These are phyloP conservation scores for Ectemnius lituratus DNA, from an alignment of 2,888 invertebrate genomes.

Conservation along the genomic window DNA sequence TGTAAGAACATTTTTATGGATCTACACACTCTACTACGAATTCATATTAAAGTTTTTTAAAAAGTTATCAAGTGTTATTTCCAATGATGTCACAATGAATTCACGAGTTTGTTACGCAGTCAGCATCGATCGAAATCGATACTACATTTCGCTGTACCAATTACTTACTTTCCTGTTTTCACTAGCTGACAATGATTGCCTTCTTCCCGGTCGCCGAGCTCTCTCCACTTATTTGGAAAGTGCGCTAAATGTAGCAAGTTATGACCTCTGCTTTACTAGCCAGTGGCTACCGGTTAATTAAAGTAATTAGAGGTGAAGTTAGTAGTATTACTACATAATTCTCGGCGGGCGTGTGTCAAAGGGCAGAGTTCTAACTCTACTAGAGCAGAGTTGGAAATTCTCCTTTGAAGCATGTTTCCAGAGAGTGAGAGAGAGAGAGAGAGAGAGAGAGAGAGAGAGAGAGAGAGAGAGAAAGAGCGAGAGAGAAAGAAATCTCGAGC, in stretches of 20 bases:
- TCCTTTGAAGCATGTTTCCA: neutral
- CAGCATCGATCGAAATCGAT: neutral
- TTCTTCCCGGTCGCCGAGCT: neutral
- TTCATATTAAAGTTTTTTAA: too few relatives aligned
- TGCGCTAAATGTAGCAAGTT: conserved; percentile 1
- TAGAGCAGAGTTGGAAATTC: neutral
- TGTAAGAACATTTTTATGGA: conserved; percentile 4
- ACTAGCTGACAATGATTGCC: neutral
- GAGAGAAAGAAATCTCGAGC: neutral
- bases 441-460: neutral
- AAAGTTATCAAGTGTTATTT: neutral
- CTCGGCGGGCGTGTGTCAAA: neutral
- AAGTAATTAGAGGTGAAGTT: neutral
- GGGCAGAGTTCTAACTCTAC: neutral
- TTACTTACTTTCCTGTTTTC: neutral
- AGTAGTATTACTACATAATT: neutral
- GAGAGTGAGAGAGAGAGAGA: neutral
- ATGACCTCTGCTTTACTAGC: neutral
- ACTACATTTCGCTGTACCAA: neutral
- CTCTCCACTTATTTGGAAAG: conserved; percentile 8
- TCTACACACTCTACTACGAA: too few relatives aligned
- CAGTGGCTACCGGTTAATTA: neutral
- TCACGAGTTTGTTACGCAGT: neutral
- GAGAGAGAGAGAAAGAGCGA: neutral
- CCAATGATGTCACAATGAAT: neutral